Percentiles rank a stretch among this genome's conserved stretches.
These are phyloP conservation scores for Allygus modestus DNA, from an alignment of 2,888 invertebrate genomes.

Conservation along the genomic window DNA sequence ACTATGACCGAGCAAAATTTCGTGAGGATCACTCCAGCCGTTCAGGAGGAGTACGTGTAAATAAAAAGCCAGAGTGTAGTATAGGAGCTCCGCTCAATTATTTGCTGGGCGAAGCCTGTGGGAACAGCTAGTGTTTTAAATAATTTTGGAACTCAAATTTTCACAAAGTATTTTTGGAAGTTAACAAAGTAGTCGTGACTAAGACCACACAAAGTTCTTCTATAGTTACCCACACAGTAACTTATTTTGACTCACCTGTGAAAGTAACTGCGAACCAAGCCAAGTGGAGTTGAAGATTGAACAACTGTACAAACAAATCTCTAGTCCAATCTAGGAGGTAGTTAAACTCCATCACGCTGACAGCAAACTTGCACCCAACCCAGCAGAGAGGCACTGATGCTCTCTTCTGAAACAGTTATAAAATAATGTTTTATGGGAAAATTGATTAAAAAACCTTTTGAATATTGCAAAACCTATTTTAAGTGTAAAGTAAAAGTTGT, in stretches of 20 bases:
- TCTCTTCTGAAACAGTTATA: conserved; percentile 25
- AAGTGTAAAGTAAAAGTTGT: not conserved
- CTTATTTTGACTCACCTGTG: conserved; percentile 18
- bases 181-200: no score
- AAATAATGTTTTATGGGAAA: not conserved
- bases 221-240: no score
- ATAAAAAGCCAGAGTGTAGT: no score
- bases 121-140: no score
- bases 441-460: not conserved
- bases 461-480: not conserved
- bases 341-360: not conserved
- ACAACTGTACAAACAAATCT: conserved; percentile 2
- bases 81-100: no score
- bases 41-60: no score
- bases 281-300: conserved; percentile 1
- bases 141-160: no score
- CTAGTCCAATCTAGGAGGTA: conserved; percentile 7
- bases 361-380: conserved; percentile 29
- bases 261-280: conserved; percentile 39
- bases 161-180: no score
- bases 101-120: no score
- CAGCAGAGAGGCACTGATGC: not conserved
- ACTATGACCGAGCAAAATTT: no score
- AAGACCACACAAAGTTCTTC: no score
- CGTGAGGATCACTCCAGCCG: no score